Conservation (phyloP, 1,140 invertebrate genomes). For the Charaxes varanes region DNA sequence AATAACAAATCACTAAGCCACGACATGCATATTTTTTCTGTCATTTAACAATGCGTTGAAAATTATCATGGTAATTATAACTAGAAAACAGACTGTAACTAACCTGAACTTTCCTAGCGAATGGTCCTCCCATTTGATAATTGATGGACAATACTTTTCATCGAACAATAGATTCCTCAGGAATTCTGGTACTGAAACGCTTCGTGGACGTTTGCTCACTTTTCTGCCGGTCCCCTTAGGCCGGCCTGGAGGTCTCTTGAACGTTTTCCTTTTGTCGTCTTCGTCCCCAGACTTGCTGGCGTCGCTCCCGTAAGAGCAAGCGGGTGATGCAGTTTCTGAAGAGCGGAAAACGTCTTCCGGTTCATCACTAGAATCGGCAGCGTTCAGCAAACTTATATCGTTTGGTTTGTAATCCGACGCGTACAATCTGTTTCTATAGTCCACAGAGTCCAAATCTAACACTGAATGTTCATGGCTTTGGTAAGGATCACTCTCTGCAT, state of each 20-base stretch:
- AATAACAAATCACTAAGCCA: constrained; percentile 31
- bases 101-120: constrained; percentile 85
- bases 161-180: constrained; percentile 86
- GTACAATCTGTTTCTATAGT: constrained; percentile 40
- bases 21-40: constrained; percentile 20
- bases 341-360: constrained; percentile 47
- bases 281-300: constrained; percentile 59
- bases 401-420: constrained; percentile 45
- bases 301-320: constrained; percentile 52
- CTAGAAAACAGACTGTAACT: constrained; percentile 21
- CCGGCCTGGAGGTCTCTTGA: constrained; percentile 60
- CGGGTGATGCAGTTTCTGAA: constrained; percentile 46
- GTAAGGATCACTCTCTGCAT: constrained; percentile 39
- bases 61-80: background rate
- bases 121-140: constrained; percentile 92
- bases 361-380: constrained; percentile 53
- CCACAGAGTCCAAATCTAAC: constrained; percentile 48
- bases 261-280: constrained; percentile 51
- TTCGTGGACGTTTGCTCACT: constrained; percentile 78
- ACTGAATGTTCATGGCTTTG: constrained; percentile 45
- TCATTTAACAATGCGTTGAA: too few species aligned
- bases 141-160: constrained; percentile 83
- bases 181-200: constrained; percentile 83
- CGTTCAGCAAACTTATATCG: constrained; percentile 32
- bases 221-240: constrained; percentile 69